Evolutionary conservation across 2,888 invertebrate species (phyloP), one percentile per base, ranked within the genome.

Genomic region (Carpatolechia fugitivella): DNA sequence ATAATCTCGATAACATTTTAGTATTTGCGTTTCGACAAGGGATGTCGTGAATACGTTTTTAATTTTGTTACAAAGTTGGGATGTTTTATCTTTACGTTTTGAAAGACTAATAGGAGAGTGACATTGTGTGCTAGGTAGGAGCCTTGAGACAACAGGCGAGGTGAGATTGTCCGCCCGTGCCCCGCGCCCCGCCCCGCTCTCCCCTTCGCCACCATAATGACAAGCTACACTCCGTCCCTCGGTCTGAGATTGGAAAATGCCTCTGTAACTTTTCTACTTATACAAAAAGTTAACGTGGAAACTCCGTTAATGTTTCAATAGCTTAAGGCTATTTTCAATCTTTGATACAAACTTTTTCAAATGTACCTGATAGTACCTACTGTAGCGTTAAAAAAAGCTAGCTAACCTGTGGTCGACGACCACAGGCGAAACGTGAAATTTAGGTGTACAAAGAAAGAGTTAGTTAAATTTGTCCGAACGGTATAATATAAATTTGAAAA

Each of bases 281-380:
- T 73, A 80, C 80, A 82, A 83, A 84, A 73, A 84, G 79, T 82
- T 83, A 78, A 80, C 80, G 79, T 70, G 76, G 76, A 80, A 82
- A 82, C 78, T 83, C 76, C 62, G 60, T 62, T 65, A 65, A 64
- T 65, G 64, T 77, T 72, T 72, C 70, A 72, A 77, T 77, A 69
- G 74, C 76, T 79, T 78, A 76, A 73, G 70, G 74, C 69, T 74
- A 75, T 76, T 80, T 78, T 78, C 78, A 77, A 78, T 78, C 69
- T 70, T 69, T 68, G 64, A 61, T 64, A 13, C 49, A 33, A 41
- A 53, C 16, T 56, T 46, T 41, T 54, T 52, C 33, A 31, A 51
- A 47, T 51, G 33, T 38, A 41, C 48, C 30, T 41, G 13, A 3
- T 8, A 10, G 33, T 3, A 33, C 2, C 33, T 24, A 24, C 24